Conservation (phyloP, 1,140 invertebrate species). For the Tyrophagus putrescentiae region DNA sequence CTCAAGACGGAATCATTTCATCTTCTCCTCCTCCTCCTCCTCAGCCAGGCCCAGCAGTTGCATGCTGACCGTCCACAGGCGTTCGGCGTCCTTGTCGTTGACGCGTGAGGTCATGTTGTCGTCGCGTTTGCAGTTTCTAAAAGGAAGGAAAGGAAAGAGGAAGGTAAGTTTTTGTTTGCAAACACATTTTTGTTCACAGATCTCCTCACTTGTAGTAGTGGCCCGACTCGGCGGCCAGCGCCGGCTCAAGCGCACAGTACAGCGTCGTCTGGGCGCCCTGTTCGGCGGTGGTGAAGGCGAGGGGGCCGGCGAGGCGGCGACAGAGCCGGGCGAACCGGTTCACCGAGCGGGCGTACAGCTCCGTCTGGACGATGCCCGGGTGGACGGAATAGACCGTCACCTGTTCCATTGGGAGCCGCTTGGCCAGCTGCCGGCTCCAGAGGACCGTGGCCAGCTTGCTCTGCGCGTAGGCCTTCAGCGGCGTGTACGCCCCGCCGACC, state of each 20-base stretch:
- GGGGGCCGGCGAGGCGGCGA: constrained; percentile 54
- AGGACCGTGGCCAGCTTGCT: constrained; percentile 78
- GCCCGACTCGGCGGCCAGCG: constrained; percentile 11
- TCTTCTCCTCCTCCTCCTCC: background rate
- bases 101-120: background rate
- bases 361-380: constrained; percentile 33
- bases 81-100: background rate
- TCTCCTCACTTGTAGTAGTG: constrained; percentile 14
- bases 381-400: constrained; percentile 28
- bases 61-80: background rate
- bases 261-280: constrained; percentile 58
- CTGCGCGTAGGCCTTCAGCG: constrained; percentile 52
- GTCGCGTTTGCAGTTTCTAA: constrained; percentile 4
- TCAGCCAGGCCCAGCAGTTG: background rate
- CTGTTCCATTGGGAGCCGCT: constrained; percentile 43
- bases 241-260: constrained; percentile 47
- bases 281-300: constrained; percentile 52
- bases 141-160: background rate
- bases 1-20: no score
- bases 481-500: constrained; percentile 17
- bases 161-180: background rate
- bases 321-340: constrained; percentile 33
- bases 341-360: constrained; percentile 26
- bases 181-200: background rate
- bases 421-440: constrained; percentile 64